Conservation (phyloP, 2,113 vertebrate species). For the Poeciliopsis turrubarensis region DNA sequence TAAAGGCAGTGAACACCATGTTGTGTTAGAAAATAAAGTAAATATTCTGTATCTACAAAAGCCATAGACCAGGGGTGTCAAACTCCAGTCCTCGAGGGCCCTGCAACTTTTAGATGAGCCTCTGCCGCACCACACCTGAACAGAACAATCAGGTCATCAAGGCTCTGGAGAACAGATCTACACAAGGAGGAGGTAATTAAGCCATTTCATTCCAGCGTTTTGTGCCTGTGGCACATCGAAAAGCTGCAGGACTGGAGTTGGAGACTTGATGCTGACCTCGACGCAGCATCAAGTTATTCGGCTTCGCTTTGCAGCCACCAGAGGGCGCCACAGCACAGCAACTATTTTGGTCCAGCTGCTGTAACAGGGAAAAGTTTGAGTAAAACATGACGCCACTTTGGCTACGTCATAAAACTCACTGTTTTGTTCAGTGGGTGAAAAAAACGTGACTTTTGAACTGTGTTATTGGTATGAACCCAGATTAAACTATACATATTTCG, state of each 20-base stretch:
- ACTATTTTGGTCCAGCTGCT: not conserved
- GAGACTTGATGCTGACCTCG: too few relatives aligned
- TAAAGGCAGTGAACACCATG: not conserved
- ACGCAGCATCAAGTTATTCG: not conserved
- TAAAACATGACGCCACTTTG: not conserved
- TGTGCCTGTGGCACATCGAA: too few relatives aligned
- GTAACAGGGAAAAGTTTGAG: not conserved
- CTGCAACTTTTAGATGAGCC: too few relatives aligned
- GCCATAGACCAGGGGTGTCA: not conserved
- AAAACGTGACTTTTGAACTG: not conserved
- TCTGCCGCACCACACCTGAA: too few relatives aligned
- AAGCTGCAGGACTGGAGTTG: too few relatives aligned
- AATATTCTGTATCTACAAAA: not conserved
- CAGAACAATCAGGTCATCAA: too few relatives aligned
- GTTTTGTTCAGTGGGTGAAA: not conserved
- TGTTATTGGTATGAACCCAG: not conserved
- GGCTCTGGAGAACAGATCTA: too few relatives aligned
- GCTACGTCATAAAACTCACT: not conserved
- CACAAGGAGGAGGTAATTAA: too few relatives aligned
- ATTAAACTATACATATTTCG: not conserved
- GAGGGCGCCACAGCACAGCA: constrained; percentile 37
- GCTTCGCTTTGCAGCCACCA: constrained; percentile 39
- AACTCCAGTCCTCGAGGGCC: too few relatives aligned
- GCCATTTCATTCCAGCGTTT: too few relatives aligned
- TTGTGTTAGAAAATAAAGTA: not conserved